Base-by-base conservation (phyloP, 2,797 vertebrate genomes). In the Anniella stebbinsi region DNA sequence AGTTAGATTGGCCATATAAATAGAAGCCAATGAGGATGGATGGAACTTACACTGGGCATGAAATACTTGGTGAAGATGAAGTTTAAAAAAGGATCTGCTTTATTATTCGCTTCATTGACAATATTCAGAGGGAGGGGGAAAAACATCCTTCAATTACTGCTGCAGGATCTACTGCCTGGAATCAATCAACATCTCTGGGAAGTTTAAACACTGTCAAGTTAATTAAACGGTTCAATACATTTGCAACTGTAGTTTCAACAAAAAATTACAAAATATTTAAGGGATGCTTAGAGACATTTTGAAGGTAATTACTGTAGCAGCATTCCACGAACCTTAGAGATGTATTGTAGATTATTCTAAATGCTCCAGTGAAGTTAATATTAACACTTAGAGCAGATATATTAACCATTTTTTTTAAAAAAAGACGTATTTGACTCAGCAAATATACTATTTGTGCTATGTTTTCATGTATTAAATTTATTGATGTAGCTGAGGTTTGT, bases 141-240 rank as follows among this genome's bases (percentile, higher is more conserved):
- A 92, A 93, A 95, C 93, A 89, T 92, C 73, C 89, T 92, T 95
- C 85, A 92, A 90, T 95, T 94, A 94, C 48, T 95, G 72, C 90
- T 92, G 90, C 87, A 93, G 90, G 92, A 94, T 93, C 94, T 96
- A 90, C 91, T 94, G 93, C 95, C 94, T 94, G 94, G 93, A 92
- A 95, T 96, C 93, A 93, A 94, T 96, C 95, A 94, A 91, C 90
- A 94, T 92, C 91, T 95, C 88, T 93, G 72, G 87, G 87, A 93
- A 95, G 91, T 94, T 93, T 96, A 93, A 97, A 95, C 72, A 94
- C 80, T 95, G 28, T 91, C 93, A 95, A 93, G 93, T 95, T 96
- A 96, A 97, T 96, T 94, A 95, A 96, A 95, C 85, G 92, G 85
- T 91, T 96, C 91, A 91, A 92, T 95, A 96, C 94, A 95, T 93